Base-by-base conservation (phyloP, 2,888 invertebrate genomes). In the Mermis nigrescens region DNA sequence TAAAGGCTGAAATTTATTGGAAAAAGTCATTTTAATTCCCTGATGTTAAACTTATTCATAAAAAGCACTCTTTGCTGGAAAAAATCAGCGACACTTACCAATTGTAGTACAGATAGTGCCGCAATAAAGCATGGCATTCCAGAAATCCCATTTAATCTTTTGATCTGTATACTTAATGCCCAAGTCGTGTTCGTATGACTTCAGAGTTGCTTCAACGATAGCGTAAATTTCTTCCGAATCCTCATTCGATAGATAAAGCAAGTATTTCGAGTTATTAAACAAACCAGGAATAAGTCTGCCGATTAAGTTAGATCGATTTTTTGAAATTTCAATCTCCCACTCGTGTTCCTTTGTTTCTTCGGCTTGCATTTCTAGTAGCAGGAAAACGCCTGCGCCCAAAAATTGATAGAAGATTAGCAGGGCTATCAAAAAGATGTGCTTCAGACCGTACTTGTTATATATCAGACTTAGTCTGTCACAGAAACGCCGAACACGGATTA, bases 51-150 rank as follows among this genome's bases (percentile, higher is more conserved):
- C n/a, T n/a, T n/a, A n/a, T n/a, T n/a, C n/a, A n/a, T n/a, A n/a
- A n/a, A n/a, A n/a, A n/a, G n/a, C n/a, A n/a, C n/a, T n/a, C n/a
- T n/a, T n/a, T n/a, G n/a, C n/a, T n/a, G n/a, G n/a, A n/a, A n/a
- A n/a, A n/a, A n/a, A n/a, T n/a, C n/a, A n/a, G 4, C 19, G 28
- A 27, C 58, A 59, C 31, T 68, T 66, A 26, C 70, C 70, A 26
- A 69, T 69, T 1, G 70, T 69, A 1, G 70, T 69, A 58, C 67
- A 70, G 26, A 69, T 64, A 2, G 67, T 71, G 65, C 51, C 52
- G 3, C 70, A 68, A 60, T 70, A 69, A 2, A 69, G 63, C 69
- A 70, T 68, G 15, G 69, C 69, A 54, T 67, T 68, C 69, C 68
- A 69, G 56, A 67, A 69, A 60, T 70, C 68, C 69, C 69, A 69